A percentile compares a stretch with the other conserved stretches of the same genome.
phyloP scores from a whole-genome alignment of 2,797 vertebrate genomes.

The Nyctibius grandis region DNA sequence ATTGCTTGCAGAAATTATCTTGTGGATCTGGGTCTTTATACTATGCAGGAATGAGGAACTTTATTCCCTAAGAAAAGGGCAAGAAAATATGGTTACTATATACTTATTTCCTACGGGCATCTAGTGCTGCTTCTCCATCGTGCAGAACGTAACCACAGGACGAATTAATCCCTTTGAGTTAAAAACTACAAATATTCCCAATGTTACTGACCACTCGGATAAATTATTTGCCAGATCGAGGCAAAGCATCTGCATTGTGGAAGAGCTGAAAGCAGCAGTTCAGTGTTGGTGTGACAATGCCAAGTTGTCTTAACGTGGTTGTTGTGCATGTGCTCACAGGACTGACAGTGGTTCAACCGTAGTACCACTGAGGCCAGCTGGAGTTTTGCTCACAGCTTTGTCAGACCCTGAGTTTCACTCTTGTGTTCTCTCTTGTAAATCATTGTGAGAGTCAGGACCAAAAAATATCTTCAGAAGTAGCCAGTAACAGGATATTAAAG shows the following conservation, averaged over 20 bases:
- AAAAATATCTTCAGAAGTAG: background rate
- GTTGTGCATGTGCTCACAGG: background rate
- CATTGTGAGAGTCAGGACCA: background rate
- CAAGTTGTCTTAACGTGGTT: background rate
- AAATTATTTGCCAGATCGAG: background rate
- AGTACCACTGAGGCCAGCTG: background rate
- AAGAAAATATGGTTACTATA: background rate
- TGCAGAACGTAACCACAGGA: background rate
- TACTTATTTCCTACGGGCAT: background rate
- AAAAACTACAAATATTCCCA: background rate
- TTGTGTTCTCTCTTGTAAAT: background rate
- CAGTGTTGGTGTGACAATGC: background rate
- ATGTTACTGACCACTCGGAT: background rate
- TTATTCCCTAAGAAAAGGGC: background rate
- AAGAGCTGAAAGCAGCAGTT: background rate
- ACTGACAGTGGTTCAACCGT: background rate
- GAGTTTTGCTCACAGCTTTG: background rate
- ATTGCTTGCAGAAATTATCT: background rate
- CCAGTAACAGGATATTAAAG: background rate
- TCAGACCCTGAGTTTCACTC: background rate
- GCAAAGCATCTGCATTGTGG: background rate
- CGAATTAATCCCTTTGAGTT: background rate
- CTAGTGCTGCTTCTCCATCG: background rate
- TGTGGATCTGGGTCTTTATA: background rate
- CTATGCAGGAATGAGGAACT: background rate